Percentiles rank a stretch among this genome's conserved stretches.
These are phyloP conservation scores for Drosophila funebris DNA, from an alignment of 1,140 invertebrate genomes.

Conservation along the genomic window DNA sequence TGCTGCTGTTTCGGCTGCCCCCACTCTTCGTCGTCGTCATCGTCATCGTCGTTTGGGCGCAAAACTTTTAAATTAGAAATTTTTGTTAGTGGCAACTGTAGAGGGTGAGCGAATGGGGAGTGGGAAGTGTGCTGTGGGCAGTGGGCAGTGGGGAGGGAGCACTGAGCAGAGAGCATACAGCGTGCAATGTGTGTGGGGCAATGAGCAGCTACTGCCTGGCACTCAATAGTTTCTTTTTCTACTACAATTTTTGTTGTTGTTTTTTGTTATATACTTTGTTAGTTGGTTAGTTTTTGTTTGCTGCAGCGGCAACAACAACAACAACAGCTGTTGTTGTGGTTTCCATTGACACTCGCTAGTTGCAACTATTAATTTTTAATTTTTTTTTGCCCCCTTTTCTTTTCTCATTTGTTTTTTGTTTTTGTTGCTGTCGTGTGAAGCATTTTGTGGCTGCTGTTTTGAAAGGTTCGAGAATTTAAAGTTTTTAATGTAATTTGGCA, in stretches of 20 bases:
- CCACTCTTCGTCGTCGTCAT: slow-evolving; percentile 48
- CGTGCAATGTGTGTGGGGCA: slow-evolving; percentile 19
- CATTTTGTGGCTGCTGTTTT: slow-evolving; percentile 58
- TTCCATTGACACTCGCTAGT: slow-evolving; percentile 78
- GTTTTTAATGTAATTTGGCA: slow-evolving; percentile 71
- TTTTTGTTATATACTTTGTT: slow-evolving; percentile 68
- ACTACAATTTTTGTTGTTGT: slow-evolving; percentile 7
- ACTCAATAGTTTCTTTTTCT: slow-evolving; percentile 73
- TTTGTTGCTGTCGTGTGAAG: slow-evolving; percentile 31
- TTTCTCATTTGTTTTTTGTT: neutral
- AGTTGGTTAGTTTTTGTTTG: slow-evolving; percentile 77
- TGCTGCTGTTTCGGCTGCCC: slow-evolving; percentile 76
- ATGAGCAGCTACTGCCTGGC: slow-evolving; percentile 48
- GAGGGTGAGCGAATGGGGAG: neutral
- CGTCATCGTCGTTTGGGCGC: slow-evolving; percentile 65
- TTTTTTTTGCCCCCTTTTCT: slow-evolving; percentile 36
- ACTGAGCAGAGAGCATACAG: no score
- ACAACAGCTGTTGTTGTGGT: slow-evolving; percentile 62
- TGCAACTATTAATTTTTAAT: slow-evolving; percentile 81
- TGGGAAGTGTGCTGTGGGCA: neutral
- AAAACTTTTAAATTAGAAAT: slow-evolving; percentile 83
- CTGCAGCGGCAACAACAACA: slow-evolving; percentile 6
- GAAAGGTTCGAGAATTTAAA: slow-evolving; percentile 57
- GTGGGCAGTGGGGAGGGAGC: no score
- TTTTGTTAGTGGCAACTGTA: slow-evolving; percentile 61